These are phyloP conservation scores for Polyodon spathula DNA, from an alignment of 2,113 vertebrate species.

Conservation along the genomic window DNA sequence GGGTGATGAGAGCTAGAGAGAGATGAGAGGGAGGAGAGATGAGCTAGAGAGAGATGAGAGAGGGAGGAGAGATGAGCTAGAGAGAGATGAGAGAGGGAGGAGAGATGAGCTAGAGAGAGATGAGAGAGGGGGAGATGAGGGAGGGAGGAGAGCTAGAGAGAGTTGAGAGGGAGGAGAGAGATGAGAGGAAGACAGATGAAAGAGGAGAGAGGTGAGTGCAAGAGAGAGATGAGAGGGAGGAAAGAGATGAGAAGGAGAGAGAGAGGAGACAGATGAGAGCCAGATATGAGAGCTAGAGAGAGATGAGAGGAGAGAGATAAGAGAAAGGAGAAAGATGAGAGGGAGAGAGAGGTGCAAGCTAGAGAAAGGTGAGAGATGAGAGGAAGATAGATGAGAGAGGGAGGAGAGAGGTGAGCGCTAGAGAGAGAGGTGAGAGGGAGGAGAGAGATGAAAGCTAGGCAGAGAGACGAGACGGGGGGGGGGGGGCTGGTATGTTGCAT, in stretches of 20 bases:
- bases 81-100: background rate
- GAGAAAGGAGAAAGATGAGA: too few relatives aligned
- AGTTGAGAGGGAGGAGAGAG: background rate
- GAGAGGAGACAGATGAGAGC: too few relatives aligned
- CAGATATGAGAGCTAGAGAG: too few relatives aligned
- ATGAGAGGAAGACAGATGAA: background rate
- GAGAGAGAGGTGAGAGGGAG: background rate
- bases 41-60: background rate
- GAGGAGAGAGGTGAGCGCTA: background rate
- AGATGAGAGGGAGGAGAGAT: background rate
- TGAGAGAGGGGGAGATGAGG: background rate
- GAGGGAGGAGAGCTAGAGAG: background rate
- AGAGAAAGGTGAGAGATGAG: slow-evolving; percentile 69
- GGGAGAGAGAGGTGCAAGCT: slow-evolving; percentile 75
- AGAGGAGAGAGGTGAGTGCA: too few relatives aligned
- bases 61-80: background rate
- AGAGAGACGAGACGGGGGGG: background rate
- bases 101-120: background rate
- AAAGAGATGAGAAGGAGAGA: too few relatives aligned
- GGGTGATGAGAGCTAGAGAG: background rate
- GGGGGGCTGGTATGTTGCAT: background rate
- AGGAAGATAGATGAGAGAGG: background rate
- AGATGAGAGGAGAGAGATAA: too few relatives aligned
- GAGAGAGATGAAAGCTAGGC: too few relatives aligned
- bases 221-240: background rate